A percentile compares a stretch with the other conserved stretches of the same genome.
Conservation (phyloP, 2,113 vertebrate species). For the Ameiurus melas region DNA sequence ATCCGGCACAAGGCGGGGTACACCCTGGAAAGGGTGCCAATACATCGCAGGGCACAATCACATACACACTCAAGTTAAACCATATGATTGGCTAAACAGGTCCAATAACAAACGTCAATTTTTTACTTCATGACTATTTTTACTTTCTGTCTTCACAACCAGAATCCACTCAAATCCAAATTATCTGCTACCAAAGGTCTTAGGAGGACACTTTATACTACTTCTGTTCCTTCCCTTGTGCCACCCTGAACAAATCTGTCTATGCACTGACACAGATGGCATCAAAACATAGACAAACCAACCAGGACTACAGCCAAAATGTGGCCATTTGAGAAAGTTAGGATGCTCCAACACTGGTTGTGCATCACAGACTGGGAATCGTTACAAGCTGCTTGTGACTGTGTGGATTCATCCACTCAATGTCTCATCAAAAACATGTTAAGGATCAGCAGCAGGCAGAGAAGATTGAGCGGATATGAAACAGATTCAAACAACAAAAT, state of each 20-base stretch:
- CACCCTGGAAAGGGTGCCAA: too few species aligned
- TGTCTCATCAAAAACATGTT: background rate
- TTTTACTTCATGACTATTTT: background rate
- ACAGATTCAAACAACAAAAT: background rate
- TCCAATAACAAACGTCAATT: background rate
- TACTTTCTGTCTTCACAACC: background rate
- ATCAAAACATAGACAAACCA: background rate
- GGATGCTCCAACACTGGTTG: background rate
- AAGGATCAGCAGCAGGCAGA: background rate
- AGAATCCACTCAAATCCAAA: background rate
- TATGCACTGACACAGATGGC: background rate
- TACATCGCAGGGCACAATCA: too few species aligned
- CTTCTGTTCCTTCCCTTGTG: background rate
- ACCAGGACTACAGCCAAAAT: slow-evolving; percentile 11
- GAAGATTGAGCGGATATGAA: background rate
- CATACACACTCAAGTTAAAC: background rate
- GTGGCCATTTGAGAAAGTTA: background rate
- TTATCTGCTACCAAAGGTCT: background rate
- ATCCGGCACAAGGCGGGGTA: too few species aligned
- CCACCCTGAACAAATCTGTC: background rate
- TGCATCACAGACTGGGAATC: background rate
- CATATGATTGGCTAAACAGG: background rate
- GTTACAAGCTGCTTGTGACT: background rate
- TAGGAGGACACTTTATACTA: background rate
- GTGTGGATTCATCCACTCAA: background rate